Conservation (phyloP, 2,113 vertebrate genomes). For the Chrysochloris asiatica region DNA sequence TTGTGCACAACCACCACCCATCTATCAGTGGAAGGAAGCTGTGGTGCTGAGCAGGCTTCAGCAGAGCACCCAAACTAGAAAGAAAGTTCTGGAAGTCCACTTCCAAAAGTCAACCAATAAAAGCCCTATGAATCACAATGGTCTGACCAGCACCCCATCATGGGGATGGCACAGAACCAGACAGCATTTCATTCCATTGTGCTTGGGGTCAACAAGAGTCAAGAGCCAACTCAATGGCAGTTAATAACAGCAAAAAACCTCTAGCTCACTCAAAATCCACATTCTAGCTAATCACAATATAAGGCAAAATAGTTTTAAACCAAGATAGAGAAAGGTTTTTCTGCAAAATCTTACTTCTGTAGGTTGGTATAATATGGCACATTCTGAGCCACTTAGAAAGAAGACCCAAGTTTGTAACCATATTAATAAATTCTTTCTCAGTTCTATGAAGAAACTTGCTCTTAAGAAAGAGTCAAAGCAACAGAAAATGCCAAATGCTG, state of each 20-base stretch:
- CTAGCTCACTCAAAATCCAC: neutral
- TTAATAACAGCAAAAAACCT: neutral
- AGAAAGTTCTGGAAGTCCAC: neutral
- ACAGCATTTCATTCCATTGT: neutral
- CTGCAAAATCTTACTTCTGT: conserved; percentile 29
- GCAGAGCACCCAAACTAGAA: neutral
- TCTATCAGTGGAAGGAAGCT: neutral
- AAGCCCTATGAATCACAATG: neutral
- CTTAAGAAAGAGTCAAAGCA: conserved; percentile 54
- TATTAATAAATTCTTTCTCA: conserved; percentile 34
- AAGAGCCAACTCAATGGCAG: no score
- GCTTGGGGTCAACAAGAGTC: neutral
- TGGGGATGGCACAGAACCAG: neutral
- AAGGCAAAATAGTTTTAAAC: conserved; percentile 3
- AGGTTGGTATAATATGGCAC: neutral
- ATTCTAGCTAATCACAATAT: neutral
- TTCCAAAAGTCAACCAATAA: neutral
- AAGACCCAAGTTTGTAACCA: conserved; percentile 25
- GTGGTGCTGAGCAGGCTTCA: neutral
- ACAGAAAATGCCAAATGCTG: conserved; percentile 19
- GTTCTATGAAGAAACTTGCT: conserved; percentile 7
- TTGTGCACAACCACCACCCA: neutral
- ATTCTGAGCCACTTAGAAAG: conserved; percentile 15
- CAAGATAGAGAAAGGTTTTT: conserved; percentile 33
- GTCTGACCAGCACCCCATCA: neutral